Evolutionary conservation across 2,888 invertebrate genomes (phyloP).

Genomic region (Formica aserva): DNA sequence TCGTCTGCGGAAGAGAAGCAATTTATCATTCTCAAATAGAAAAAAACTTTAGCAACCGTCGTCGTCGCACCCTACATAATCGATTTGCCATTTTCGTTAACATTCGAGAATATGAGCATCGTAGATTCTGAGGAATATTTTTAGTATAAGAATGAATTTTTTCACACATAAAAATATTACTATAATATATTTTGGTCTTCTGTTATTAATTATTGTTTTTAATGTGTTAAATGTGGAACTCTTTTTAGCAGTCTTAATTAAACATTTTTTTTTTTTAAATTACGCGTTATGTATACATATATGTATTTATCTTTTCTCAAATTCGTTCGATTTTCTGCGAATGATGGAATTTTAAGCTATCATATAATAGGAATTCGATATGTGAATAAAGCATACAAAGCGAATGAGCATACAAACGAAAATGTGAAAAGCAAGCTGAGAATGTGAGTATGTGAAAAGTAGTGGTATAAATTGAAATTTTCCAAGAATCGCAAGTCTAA

Average conservation of each 20-base stretch:
- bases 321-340: not conserved
- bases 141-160: not conserved
- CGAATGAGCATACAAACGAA: not conserved
- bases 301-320: not conserved
- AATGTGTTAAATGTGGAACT: not conserved
- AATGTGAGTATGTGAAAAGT: not conserved
- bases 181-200: not conserved
- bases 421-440: not conserved
- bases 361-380: not conserved
- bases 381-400: not conserved
- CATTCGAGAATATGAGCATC: not conserved
- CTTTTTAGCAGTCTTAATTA: not conserved
- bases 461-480: not conserved
- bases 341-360: not conserved
- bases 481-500: not conserved
- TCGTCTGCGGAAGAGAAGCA: constrained; percentile 13
- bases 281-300: not conserved
- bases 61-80: constrained; percentile 30
- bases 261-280: not conserved
- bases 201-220: not conserved
- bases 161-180: not conserved
- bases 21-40: constrained; percentile 40
- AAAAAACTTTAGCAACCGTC: constrained; percentile 26
- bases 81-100: constrained; percentile 29
- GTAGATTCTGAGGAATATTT: not conserved